These are phyloP conservation scores for Cyphomyrus plagiostoma DNA, from an alignment of 2,113 vertebrate genomes.

Conservation along the genomic window DNA sequence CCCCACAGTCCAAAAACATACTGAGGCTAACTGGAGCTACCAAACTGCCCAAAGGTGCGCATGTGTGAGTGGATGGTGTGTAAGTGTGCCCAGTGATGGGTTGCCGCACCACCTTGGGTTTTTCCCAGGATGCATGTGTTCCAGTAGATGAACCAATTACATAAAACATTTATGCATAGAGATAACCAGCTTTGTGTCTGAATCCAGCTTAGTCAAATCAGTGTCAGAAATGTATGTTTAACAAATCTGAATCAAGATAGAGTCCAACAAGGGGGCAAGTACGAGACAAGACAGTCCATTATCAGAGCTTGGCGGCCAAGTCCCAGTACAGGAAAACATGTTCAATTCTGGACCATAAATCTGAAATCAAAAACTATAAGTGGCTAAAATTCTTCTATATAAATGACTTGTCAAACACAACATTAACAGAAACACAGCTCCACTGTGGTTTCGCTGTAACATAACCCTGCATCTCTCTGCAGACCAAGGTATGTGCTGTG, in stretches of 20 bases:
- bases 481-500: no score
- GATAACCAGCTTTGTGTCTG: not conserved
- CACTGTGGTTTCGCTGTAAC: not conserved
- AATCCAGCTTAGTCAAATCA: not conserved
- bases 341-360: not conserved
- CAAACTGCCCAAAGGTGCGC: no score
- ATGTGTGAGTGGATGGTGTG: no score
- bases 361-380: not conserved
- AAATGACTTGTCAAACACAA: not conserved
- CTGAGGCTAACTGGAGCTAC: no score
- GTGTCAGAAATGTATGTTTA: not conserved
- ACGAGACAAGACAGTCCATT: not conserved
- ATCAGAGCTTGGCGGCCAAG: not conserved
- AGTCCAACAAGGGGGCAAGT: no score
- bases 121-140: not conserved
- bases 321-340: not conserved
- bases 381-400: not conserved
- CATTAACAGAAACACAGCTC: not conserved
- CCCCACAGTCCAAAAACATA: no score
- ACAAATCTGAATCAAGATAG: not conserved
- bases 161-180: not conserved
- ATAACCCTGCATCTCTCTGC: not conserved
- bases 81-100: no score
- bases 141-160: conserved; percentile 22
- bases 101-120: not conserved